Conservation (phyloP, 2,113 vertebrate species). For the Triplophysa siluroides region DNA sequence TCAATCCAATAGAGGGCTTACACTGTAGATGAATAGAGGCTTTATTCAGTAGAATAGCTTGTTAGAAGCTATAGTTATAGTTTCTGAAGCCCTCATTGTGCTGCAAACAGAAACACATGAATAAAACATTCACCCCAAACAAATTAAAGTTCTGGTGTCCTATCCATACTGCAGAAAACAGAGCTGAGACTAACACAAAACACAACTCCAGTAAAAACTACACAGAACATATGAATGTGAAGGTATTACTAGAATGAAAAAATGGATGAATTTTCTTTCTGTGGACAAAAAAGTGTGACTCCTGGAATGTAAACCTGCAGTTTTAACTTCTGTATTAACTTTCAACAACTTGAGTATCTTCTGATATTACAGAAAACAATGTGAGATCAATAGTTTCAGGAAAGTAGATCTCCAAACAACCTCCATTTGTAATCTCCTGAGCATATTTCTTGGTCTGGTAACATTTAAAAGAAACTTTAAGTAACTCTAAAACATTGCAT, state of each 20-base stretch:
- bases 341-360: background rate
- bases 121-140: constrained; percentile 27
- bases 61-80: background rate
- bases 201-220: background rate
- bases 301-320: background rate
- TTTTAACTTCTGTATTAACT: background rate
- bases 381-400: constrained; percentile 1
- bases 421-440: background rate
- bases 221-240: background rate
- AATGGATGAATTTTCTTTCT: too few relatives aligned
- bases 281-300: background rate
- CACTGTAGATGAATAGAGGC: constrained; percentile 4
- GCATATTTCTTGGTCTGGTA: too few relatives aligned
- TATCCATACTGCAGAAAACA: background rate
- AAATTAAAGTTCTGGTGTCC: background rate
- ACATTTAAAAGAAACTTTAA: too few relatives aligned
- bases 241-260: too few relatives aligned
- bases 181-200: background rate
- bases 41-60: constrained; percentile 24
- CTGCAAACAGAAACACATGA: constrained; percentile 12
- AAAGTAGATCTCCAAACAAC: background rate
- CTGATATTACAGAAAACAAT: background rate
- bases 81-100: background rate
- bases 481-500: too few relatives aligned
- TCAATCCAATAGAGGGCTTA: background rate